Evolutionary conservation across 2,888 invertebrate species (phyloP), one percentile per base, ranked within the genome.

Genomic region (Diadegma fenestrale): DNA sequence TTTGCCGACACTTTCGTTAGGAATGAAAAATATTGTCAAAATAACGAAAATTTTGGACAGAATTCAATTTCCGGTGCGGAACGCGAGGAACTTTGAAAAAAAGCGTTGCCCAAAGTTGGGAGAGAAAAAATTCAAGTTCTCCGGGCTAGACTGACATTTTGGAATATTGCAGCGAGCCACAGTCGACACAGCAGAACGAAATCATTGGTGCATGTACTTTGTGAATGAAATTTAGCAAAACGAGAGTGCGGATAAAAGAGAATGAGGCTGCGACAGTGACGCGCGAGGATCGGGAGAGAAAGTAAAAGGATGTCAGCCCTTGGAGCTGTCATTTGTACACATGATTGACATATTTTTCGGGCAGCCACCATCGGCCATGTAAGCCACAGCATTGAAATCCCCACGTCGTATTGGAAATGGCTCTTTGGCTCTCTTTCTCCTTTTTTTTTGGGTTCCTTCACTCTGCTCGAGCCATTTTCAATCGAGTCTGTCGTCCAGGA

Each of bases 341-440:
- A 54, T 93, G 93, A 93, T 93, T 93, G 93, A 93, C 93, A 92
- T 92, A 92, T 93, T 93, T 93, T 93, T 90, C 90, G 89, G 90
- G 89, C 89, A 69, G 72, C 82, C 78, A 84, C 63, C 54, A 76
- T 75, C 78, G 37, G 43, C 66, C 71, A 48, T 66, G 76, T 76
- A 68, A 33, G 26, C 26, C 73, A 61, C 71, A 84, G 87, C 82
- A 78, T 84, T 86, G 82, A 86, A 86, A 86, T 86, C 85, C 85
- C 85, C 82, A 80, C 80, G 30, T n/a, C 30, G 85, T 77, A 80
- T 82, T 82, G 80, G 79, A 79, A 81, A 63, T 71, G 76, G 43
- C 58, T 75, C 80, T 80, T 80, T 45, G 54, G n/a, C 41, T n/a
- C 26, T 30, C 4, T 26, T 30, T n/a, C 45, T 43, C 30, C 26